A percentile compares a stretch with the other conserved stretches of the same genome.
These are phyloP conservation scores for Cygnus atratus DNA, from an alignment of 2,113 vertebrate genomes.

Conservation along the genomic window DNA sequence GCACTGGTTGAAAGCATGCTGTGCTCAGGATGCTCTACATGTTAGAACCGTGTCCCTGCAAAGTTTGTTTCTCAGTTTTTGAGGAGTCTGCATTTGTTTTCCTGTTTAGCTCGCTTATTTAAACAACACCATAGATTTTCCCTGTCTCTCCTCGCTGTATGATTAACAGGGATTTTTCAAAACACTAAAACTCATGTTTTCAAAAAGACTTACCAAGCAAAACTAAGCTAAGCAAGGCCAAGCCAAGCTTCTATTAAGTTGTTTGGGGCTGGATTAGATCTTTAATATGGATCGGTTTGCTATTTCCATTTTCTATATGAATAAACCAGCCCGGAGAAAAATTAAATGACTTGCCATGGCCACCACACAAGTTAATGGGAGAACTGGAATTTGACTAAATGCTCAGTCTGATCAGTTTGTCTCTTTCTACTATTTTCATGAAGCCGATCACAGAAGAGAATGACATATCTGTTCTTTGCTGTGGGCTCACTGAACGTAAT, in stretches of 20 bases:
- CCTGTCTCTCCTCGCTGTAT: neutral
- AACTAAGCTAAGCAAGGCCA: neutral
- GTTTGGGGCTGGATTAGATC: neutral
- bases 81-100: neutral
- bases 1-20: neutral
- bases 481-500: slow-evolving; percentile 19
- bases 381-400: neutral
- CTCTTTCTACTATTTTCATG: neutral
- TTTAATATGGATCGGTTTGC: neutral
- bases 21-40: neutral
- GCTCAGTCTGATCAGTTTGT: neutral
- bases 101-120: neutral
- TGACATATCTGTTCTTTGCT: neutral
- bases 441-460: neutral
- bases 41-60: neutral
- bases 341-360: neutral
- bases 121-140: neutral
- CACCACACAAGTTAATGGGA: neutral
- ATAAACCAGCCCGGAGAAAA: neutral
- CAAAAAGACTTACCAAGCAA: slow-evolving; percentile 8
- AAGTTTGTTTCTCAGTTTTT: neutral
- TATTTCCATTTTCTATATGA: slow-evolving; percentile 12
- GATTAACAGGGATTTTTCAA: slow-evolving; percentile 19
- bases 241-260: neutral
- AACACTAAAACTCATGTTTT: neutral